A percentile compares a stretch with the other conserved stretches of the same genome.
Evolutionary conservation across 2,797 vertebrate genomes (phyloP).

Genomic region (Discoglossus pictus): DNA sequence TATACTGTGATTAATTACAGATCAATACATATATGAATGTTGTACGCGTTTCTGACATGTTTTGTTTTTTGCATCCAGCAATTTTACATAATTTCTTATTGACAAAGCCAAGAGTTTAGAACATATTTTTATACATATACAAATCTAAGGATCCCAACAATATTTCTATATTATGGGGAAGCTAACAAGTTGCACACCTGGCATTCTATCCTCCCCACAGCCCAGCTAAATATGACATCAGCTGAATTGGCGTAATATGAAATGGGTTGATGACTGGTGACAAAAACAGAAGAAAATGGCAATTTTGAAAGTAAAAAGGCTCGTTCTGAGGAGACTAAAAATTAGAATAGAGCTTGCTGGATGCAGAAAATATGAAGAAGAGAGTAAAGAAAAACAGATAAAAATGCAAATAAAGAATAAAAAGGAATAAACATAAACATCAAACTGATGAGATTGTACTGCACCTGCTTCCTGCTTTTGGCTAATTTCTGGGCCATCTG

Average conservation of each 20-base stretch:
- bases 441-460: slow-evolving; percentile 81
- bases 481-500: slow-evolving; percentile 98
- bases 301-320: slow-evolving; percentile 60
- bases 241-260: slow-evolving; percentile 58
- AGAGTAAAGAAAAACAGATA: slow-evolving; percentile 64
- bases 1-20: no score
- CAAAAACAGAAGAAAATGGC: slow-evolving; percentile 61
- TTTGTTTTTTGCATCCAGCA: slow-evolving; percentile 85
- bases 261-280: slow-evolving; percentile 73
- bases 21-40: no score
- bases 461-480: slow-evolving; percentile 98
- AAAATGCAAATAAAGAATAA: slow-evolving; percentile 61
- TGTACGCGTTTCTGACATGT: background rate
- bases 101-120: no score
- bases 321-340: slow-evolving; percentile 62
- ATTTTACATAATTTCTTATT: no score
- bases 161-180: slow-evolving; percentile 54
- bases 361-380: slow-evolving; percentile 77
- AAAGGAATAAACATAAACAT: slow-evolving; percentile 70
- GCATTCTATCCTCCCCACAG: slow-evolving; percentile 61
- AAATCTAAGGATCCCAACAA: background rate
- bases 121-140: no score
- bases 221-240: background rate
- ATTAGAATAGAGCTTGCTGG: slow-evolving; percentile 74
- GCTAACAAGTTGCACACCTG: background rate